Evolutionary conservation across 2,113 vertebrate genomes (phyloP).

Genomic region (Tyto alba): DNA sequence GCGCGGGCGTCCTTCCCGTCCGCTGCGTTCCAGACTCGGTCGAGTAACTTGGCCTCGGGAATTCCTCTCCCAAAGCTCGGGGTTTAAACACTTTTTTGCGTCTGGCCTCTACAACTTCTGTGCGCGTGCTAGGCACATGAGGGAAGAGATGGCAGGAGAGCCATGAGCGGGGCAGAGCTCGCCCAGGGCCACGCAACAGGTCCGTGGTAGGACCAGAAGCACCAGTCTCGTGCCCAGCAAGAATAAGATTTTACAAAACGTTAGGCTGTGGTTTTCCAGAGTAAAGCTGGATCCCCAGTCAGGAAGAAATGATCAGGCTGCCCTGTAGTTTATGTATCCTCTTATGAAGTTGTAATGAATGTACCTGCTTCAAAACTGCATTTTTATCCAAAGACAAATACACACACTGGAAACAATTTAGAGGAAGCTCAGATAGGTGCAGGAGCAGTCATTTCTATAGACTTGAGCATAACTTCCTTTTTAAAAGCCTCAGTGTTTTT

Average conservation of each 20-base stretch:
- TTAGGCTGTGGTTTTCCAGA: not conserved
- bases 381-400: not conserved
- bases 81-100: not conserved
- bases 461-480: not conserved
- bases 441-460: not conserved
- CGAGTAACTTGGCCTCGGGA: not conserved
- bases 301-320: not conserved
- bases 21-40: too few species aligned
- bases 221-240: too few species aligned
- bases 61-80: not conserved
- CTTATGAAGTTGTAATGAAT: not conserved
- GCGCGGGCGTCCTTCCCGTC: not conserved
- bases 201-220: not conserved
- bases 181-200: not conserved
- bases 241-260: not conserved
- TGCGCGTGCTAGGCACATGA: not conserved
- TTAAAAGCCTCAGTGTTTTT: not conserved
- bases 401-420: not conserved
- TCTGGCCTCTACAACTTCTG: too few species aligned
- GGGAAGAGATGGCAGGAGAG: not conserved
- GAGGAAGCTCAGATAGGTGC: not conserved
- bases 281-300: not conserved
- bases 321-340: not conserved
- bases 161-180: not conserved
- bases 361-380: not conserved